Evolutionary conservation across 2,113 vertebrate genomes (phyloP).

Genomic region (Mixornis gularis): DNA sequence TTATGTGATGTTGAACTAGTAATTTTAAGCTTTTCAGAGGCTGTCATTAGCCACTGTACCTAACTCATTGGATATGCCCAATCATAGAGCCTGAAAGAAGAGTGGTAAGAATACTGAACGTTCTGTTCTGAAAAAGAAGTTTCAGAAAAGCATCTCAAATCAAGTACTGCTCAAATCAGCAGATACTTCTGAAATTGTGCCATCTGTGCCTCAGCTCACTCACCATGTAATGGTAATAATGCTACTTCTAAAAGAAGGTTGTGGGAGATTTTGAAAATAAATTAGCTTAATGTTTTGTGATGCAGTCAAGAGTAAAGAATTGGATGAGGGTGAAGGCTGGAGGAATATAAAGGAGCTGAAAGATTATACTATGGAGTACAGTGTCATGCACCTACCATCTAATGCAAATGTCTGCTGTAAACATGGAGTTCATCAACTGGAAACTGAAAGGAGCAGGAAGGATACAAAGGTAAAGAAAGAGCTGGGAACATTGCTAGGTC

Average conservation of each 20-base stretch:
- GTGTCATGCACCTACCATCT: neutral
- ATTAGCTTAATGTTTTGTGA: slow-evolving; percentile 44
- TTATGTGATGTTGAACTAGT: neutral
- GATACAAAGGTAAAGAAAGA: neutral
- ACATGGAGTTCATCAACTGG: neutral
- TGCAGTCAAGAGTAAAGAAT: neutral
- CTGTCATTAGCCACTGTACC: neutral
- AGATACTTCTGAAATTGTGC: slow-evolving; percentile 39
- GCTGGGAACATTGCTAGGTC: neutral
- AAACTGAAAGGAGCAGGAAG: neutral
- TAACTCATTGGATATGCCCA: neutral
- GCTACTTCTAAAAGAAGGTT: slow-evolving; percentile 10
- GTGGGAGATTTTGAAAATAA: slow-evolving; percentile 41
- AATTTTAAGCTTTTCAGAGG: neutral
- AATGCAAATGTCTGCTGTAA: neutral
- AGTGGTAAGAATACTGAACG: neutral
- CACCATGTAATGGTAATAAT: neutral
- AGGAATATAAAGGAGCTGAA: neutral
- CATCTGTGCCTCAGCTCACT: slow-evolving; percentile 37
- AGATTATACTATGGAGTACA: neutral
- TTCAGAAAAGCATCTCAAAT: slow-evolving; percentile 1
- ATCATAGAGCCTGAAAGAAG: neutral
- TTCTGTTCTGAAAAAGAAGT: neutral
- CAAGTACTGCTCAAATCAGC: slow-evolving; percentile 12
- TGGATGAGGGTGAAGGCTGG: neutral